Base-by-base conservation (phyloP, 2,797 vertebrate genomes). In the Nyctalus aviator region DNA sequence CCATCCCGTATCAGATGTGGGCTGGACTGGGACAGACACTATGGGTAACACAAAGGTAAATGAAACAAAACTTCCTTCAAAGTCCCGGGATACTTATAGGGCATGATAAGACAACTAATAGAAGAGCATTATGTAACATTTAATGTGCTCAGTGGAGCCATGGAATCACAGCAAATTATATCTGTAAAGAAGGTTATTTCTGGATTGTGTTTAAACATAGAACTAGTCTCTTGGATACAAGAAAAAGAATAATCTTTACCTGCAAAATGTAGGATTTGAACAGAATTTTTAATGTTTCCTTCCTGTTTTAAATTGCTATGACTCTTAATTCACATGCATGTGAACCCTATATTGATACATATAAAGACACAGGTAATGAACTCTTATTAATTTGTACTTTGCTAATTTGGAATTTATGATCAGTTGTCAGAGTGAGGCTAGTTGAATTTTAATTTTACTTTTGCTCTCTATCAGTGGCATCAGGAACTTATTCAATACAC, bases 171-270 rank as follows among this genome's bases (percentile, higher is more conserved):
- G 84, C 89, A 90, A 95, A 90, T 90, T 94, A 68, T 59, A 37
- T 93, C 78, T 86, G 73, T 76, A 90, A 85, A 90, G 75, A 78
- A 90, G 27, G 55, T 30, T 95, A 79, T 96, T 96, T 92, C 90
- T 93, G 92, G 91, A 55, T 77, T 81, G 27, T 79, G 46, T 81
- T 96, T 96, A 95, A 97, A 97, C 91, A 95, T 92, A 96, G 96
- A 92, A 73, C 59, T 84, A 32, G 78, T 94, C 92, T 85, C 87
- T 93, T 92, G 94, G 71, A 68, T 93, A 93, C 72, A 93, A 95
- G 94, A 85, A 94, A 95, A 93, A 69, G 84, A 92, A 95, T 48
- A 75, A 90, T 83, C 88, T 83, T 94, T 75, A 84, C 71, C 84
- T 85, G 77, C 46, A 96, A 86, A 96, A 72, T 76, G 78, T 84